Evolutionary conservation across 2,113 vertebrate genomes (phyloP).

Genomic region (Albula glossodonta): DNA sequence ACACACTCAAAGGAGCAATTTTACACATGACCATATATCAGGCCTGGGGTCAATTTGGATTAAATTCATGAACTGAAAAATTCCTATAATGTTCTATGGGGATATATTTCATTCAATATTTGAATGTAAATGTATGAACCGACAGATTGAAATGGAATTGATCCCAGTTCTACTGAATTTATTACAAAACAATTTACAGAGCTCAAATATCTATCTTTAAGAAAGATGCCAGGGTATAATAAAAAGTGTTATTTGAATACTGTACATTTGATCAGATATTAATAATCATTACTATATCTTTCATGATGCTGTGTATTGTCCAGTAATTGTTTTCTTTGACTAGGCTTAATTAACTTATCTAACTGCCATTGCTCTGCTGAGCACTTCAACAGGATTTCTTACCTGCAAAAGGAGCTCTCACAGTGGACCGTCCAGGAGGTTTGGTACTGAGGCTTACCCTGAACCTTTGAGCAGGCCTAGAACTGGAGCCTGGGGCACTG

Average conservation of each 20-base stretch:
- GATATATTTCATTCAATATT: no score
- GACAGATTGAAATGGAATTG: no score
- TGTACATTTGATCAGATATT: neutral
- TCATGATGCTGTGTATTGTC: neutral
- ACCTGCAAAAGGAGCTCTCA: slow-evolving; percentile 34
- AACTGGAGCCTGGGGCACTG: slow-evolving; percentile 29
- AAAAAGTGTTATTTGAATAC: neutral
- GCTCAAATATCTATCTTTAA: no score
- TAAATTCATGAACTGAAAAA: no score
- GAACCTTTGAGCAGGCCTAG: slow-evolving; percentile 22
- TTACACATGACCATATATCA: no score
- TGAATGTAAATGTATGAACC: no score
- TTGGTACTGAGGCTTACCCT: slow-evolving; percentile 32
- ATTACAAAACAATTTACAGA: no score
- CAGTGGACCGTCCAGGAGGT: slow-evolving; percentile 15
- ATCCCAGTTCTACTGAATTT: no score
- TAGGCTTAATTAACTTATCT: neutral
- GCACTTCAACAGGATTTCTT: neutral
- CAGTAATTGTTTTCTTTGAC: neutral
- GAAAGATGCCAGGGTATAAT: no score
- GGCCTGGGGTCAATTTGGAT: no score
- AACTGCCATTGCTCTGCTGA: no score
- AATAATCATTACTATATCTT: neutral
- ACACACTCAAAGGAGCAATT: neutral
- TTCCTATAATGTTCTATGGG: no score